Conservation (phyloP, 2,113 vertebrate species). For the Prunella himalayana region DNA sequence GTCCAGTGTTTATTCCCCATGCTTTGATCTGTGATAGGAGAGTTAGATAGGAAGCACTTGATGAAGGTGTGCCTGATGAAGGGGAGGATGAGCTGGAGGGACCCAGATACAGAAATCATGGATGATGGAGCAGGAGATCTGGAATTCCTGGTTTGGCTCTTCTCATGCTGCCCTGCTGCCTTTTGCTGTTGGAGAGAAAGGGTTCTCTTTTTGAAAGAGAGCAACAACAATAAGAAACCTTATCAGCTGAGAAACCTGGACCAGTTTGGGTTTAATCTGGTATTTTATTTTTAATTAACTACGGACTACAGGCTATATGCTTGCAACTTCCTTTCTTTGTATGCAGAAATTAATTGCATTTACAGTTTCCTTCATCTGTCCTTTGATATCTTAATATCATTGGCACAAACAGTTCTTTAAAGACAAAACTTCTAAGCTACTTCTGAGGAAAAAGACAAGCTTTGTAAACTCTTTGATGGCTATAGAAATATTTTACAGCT, state of each 20-base stretch:
- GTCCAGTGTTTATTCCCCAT: not conserved
- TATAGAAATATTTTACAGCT: slow-evolving; percentile 34
- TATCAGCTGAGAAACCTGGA: not conserved
- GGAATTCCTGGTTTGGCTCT: not conserved
- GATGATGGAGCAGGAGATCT: not conserved
- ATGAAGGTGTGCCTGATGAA: not conserved
- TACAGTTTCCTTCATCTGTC: slow-evolving; percentile 15
- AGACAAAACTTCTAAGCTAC: slow-evolving; percentile 53
- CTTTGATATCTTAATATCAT: slow-evolving; percentile 28
- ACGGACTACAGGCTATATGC: not conserved
- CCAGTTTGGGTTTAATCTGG: not conserved
- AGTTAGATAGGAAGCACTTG: not conserved
- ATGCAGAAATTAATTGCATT: slow-evolving; percentile 30
- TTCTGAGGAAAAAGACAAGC: slow-evolving; percentile 31
- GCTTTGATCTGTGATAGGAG: not conserved
- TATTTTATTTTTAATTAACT: slow-evolving; percentile 6
- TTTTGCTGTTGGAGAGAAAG: not conserved
- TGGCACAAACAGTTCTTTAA: slow-evolving; percentile 36
- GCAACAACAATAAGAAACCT: not conserved
- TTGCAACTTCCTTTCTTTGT: slow-evolving; percentile 52
- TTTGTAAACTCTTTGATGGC: slow-evolving; percentile 50
- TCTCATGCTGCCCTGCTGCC: not conserved
- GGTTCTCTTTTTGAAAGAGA: not conserved
- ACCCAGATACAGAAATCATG: not conserved
- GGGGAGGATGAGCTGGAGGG: not conserved